phyloP scores from a whole-genome alignment of 2,797 vertebrate species.

The Enteromius argenteus region DNA sequence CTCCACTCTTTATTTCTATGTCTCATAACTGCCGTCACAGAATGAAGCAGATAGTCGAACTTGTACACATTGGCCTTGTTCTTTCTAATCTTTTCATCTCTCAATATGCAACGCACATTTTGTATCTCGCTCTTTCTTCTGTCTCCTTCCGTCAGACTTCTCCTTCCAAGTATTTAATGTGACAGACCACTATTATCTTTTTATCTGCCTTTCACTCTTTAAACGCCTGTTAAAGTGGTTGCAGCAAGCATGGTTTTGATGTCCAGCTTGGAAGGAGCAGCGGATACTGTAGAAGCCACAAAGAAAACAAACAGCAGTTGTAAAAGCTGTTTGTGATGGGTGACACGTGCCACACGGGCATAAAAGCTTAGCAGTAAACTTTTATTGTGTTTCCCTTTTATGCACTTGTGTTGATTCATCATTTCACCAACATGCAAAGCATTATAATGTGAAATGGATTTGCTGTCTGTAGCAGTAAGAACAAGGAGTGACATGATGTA shows the following conservation, averaged over 20 bases:
- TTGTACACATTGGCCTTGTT: constrained; percentile 57
- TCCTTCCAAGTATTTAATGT: constrained; percentile 49
- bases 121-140: constrained; percentile 45
- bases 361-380: constrained; percentile 38
- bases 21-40: constrained; percentile 50
- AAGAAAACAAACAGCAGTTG: constrained; percentile 10
- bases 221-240: constrained; percentile 42
- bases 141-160: constrained; percentile 27
- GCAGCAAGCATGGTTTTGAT: constrained; percentile 27
- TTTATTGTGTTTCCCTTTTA: constrained; percentile 41
- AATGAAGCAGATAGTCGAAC: constrained; percentile 42
- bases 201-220: constrained; percentile 36
- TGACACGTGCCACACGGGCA: constrained; percentile 15
- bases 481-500: constrained; percentile 50
- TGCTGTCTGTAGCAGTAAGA: constrained; percentile 51
- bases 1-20: constrained; percentile 55
- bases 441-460: constrained; percentile 45
- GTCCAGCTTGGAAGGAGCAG: constrained; percentile 15
- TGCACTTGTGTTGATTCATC: constrained; percentile 49
- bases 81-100: constrained; percentile 62
- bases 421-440: constrained; percentile 43
- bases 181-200: constrained; percentile 49
- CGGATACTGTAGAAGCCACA: constrained; percentile 5
- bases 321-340: constrained; percentile 29
- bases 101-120: constrained; percentile 47